Conservation (phyloP, 1,140 invertebrate species). For the Tetramorium parvispinum region DNA sequence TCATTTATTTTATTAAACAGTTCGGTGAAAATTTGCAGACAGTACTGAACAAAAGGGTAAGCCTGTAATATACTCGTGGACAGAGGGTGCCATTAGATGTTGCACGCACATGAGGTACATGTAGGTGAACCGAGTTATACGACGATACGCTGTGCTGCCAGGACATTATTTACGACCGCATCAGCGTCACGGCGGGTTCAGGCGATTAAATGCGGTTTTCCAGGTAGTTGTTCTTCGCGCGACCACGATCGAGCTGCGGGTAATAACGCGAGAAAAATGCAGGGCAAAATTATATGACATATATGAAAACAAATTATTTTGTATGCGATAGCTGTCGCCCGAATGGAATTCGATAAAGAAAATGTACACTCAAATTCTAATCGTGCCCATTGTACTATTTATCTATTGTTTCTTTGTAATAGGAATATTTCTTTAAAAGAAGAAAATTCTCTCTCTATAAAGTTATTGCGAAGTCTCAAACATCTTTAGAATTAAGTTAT, state of each 20-base stretch:
- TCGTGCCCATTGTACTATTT: not conserved
- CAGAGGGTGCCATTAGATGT: slow-evolving; percentile 8
- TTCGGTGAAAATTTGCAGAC: slow-evolving; percentile 24
- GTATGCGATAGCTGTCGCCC: not conserved
- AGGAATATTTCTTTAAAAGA: not conserved
- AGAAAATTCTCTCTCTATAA: not conserved
- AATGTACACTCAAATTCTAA: not conserved
- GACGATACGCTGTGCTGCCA: not conserved
- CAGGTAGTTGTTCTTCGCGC: slow-evolving; percentile 11
- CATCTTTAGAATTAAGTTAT: not conserved
- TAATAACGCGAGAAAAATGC: slow-evolving; percentile 15
- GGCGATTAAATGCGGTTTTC: slow-evolving; percentile 48
- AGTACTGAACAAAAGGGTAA: not conserved
- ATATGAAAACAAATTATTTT: not conserved
- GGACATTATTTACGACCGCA: slow-evolving; percentile 45
- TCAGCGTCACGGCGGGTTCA: slow-evolving; percentile 43
- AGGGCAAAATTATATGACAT: not conserved
- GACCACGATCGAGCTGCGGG: slow-evolving; percentile 11
- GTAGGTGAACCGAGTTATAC: slow-evolving; percentile 31
- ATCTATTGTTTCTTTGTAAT: not conserved
- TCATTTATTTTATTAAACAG: not conserved
- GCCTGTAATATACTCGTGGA: not conserved
- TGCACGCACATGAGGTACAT: slow-evolving; percentile 22
- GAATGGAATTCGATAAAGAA: not conserved
- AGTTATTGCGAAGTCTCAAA: not conserved